phyloP scores from a whole-genome alignment of 2,113 vertebrate genomes.

The Notiomystis cincta region DNA sequence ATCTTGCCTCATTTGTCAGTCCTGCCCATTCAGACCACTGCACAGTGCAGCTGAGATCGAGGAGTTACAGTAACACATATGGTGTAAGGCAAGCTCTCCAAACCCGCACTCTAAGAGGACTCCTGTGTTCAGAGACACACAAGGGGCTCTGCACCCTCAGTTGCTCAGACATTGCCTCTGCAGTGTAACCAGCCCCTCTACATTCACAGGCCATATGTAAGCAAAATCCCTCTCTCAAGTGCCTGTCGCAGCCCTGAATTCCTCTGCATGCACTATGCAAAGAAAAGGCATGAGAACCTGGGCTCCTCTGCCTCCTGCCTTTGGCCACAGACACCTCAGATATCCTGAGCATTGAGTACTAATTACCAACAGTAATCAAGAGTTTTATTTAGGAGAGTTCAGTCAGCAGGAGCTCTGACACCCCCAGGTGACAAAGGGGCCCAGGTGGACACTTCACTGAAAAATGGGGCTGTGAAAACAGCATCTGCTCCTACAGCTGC shows the following conservation, averaged over 20 bases:
- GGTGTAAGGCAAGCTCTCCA: neutral
- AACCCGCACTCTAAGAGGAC: neutral
- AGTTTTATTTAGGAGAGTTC: neutral
- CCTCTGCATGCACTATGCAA: neutral
- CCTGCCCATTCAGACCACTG: neutral
- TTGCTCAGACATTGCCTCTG: neutral
- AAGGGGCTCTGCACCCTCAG: neutral
- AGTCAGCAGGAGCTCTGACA: neutral
- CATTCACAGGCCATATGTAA: rapidly evolving
- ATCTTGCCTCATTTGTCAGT: neutral
- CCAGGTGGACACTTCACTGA: neutral
- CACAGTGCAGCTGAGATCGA: neutral
- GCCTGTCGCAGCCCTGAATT: neutral
- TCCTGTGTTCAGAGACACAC: neutral
- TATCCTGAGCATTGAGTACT: neutral
- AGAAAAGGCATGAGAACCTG: neutral
- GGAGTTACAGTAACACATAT: neutral
- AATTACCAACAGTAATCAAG: neutral
- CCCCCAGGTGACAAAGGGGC: neutral
- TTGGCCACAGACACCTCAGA: neutral
- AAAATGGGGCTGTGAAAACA: neutral
- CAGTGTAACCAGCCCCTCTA: neutral
- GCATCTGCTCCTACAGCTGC: neutral
- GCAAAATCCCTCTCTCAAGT: neutral
- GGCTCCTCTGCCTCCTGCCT: neutral